These are phyloP conservation scores for Bombus huntii DNA, from an alignment of 1,140 invertebrate genomes.

Conservation along the genomic window DNA sequence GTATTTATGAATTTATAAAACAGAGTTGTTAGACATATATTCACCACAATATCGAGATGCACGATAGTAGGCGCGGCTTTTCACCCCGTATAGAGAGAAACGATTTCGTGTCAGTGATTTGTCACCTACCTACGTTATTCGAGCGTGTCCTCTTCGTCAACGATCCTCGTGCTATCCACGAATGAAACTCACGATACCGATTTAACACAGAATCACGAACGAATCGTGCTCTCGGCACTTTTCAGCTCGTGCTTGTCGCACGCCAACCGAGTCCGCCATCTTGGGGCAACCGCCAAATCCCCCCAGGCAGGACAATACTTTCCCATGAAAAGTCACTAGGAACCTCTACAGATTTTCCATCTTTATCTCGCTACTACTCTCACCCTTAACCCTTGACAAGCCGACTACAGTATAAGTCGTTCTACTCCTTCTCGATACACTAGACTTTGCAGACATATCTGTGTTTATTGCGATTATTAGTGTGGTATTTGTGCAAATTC, in stretches of 20 bases:
- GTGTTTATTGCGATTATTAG: too few species aligned
- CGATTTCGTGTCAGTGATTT: conserved; percentile 46
- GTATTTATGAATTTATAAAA: background rate
- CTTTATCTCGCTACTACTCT: background rate
- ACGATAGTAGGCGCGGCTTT: conserved; percentile 68
- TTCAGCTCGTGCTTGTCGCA: conserved; percentile 73
- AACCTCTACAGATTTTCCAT: conserved; percentile 13
- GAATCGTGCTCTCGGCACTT: conserved; percentile 76
- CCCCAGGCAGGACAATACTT: conserved; percentile 63
- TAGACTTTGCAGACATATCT: background rate
- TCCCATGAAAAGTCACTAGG: conserved; percentile 62
- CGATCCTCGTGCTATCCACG: conserved; percentile 53
- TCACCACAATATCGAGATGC: conserved; percentile 24
- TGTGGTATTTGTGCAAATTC: background rate
- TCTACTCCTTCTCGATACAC: background rate
- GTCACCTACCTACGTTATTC: conserved; percentile 66
- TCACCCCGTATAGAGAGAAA: conserved; percentile 41
- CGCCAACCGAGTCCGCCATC: conserved; percentile 76
- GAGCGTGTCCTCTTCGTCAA: conserved; percentile 41
- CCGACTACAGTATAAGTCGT: background rate
- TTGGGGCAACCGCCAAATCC: conserved; percentile 77
- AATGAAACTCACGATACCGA: conserved; percentile 54
- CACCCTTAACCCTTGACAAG: background rate
- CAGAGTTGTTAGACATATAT: background rate
- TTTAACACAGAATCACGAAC: conserved; percentile 77